phyloP scores from a whole-genome alignment of 2,113 vertebrate genomes.

The Rhabdomys dilectus region DNA sequence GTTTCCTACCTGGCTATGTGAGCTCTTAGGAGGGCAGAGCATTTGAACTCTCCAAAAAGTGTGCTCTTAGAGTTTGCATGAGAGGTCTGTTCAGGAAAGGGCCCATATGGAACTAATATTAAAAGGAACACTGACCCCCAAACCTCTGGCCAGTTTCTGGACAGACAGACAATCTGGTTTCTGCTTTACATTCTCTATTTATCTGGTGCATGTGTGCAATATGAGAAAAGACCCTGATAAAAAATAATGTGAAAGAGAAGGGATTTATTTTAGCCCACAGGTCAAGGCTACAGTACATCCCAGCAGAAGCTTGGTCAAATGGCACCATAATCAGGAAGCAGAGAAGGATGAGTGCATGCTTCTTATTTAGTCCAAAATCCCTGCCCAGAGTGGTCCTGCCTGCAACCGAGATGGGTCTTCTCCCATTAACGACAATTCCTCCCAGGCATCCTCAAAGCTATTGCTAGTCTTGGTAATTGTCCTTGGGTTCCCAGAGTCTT shows the following conservation, averaged over 20 bases:
- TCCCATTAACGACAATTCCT: neutral
- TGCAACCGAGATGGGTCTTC: neutral
- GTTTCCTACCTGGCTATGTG: accelerated
- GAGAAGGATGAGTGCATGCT: neutral
- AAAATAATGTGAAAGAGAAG: neutral
- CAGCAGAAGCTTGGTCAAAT: neutral
- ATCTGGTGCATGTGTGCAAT: neutral
- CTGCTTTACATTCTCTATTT: neutral
- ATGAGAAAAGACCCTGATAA: neutral
- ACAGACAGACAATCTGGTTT: neutral
- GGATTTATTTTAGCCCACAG: neutral
- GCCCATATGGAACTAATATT: neutral
- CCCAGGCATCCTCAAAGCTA: neutral
- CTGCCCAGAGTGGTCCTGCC: neutral
- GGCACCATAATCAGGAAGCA: neutral
- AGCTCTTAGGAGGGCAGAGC: neutral
- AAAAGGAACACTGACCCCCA: neutral
- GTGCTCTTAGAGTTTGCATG: accelerated
- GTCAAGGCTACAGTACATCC: neutral
- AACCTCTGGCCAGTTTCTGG: neutral
- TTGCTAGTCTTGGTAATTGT: too few relatives aligned
- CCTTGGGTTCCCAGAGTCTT: neutral
- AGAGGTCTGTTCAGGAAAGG: accelerated
- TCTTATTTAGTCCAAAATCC: neutral
- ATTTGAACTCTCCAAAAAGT: neutral